Conservation (phyloP, 1,140 invertebrate species). For the Atta colombica region DNA sequence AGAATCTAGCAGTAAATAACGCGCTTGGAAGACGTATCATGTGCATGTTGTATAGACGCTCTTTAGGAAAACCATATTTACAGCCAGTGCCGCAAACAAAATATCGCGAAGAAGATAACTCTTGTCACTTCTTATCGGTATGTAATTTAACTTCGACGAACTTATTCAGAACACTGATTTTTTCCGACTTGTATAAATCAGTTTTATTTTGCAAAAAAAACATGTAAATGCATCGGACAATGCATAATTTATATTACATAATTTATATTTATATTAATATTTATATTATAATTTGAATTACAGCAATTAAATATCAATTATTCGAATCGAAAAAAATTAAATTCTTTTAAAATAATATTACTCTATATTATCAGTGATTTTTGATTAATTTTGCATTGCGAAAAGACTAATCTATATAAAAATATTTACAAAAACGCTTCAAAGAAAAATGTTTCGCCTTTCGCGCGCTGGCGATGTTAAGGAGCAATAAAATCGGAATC, state of each 20-base stretch:
- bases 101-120: constrained; percentile 32
- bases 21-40: not conserved
- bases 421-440: not conserved
- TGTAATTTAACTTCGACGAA: not conserved
- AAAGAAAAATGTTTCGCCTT: constrained; percentile 27
- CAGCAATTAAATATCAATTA: not conserved
- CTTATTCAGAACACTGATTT: constrained; percentile 38
- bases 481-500: constrained; percentile 43
- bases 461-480: not conserved
- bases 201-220: not conserved
- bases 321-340: not conserved
- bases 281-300: not conserved
- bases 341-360: not conserved
- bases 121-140: constrained; percentile 18
- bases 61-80: not conserved
- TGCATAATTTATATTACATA: not conserved
- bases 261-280: not conserved
- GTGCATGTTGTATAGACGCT: not conserved
- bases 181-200: not conserved
- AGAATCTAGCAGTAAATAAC: constrained; percentile 50
- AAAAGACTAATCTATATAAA: constrained; percentile 23
- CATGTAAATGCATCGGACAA: not conserved
- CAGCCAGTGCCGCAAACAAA: constrained; percentile 32
- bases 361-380: not conserved
- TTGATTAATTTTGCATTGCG: not conserved